Conservation (phyloP, 2,888 invertebrate genomes). For the Cheilosia vulpina region DNA sequence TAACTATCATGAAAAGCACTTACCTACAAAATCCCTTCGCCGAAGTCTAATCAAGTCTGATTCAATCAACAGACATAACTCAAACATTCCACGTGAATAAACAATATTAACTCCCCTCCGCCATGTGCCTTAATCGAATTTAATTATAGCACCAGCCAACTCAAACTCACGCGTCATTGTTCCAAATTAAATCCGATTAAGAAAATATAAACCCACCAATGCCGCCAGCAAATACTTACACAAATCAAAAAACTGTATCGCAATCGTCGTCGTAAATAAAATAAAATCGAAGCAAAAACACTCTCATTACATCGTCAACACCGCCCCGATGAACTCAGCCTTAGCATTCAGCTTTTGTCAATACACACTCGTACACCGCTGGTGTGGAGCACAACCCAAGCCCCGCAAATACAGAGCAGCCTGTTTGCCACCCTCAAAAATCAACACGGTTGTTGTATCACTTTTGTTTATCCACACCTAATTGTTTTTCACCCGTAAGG, state of each 20-base stretch:
- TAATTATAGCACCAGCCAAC: not conserved
- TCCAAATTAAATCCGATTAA: conserved; percentile 32
- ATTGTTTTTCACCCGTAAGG: conserved; percentile 59
- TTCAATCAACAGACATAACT: conserved; percentile 1
- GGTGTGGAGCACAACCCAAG: conserved; percentile 4
- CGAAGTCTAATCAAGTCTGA: conserved; percentile 3
- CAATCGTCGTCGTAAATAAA: conserved; percentile 46
- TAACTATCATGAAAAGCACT: not conserved
- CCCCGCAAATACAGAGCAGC: conserved; percentile 9
- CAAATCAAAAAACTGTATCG: conserved; percentile 41
- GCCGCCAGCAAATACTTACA: not conserved
- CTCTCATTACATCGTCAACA: conserved; percentile 51
- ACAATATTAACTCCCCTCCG: not conserved
- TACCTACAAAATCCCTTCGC: not conserved
- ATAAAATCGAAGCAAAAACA: conserved; percentile 52
- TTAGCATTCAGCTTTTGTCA: not conserved
- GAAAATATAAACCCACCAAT: conserved; percentile 7
- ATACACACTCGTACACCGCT: not conserved
- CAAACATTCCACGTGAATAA: not conserved
- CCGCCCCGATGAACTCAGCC: conserved; percentile 5
- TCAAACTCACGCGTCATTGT: conserved; percentile 1
- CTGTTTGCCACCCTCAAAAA: conserved; percentile 4
- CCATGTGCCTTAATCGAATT: not conserved
- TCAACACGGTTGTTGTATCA: conserved; percentile 41
- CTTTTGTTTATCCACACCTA: conserved; percentile 69